These are phyloP conservation scores for Allolobophora icterica DNA, from an alignment of 2,888 invertebrate genomes.

Conservation along the genomic window DNA sequence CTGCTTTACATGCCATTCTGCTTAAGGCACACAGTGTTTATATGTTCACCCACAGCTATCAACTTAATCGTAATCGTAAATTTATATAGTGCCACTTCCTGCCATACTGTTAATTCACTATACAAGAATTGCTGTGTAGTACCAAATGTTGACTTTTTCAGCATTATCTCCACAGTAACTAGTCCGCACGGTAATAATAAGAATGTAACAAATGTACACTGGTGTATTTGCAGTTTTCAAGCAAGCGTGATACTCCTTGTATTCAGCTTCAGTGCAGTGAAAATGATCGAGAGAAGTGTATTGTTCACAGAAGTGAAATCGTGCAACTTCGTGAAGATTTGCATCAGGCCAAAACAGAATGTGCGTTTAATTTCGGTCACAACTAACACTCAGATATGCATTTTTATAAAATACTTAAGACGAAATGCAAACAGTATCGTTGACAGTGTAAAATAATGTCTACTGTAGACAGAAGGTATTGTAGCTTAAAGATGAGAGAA, in stretches of 20 bases:
- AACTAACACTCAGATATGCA: not conserved
- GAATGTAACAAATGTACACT: not conserved
- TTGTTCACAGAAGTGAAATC: slow-evolving; percentile 34
- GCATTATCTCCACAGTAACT: too few species aligned
- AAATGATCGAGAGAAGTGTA: slow-evolving; percentile 38
- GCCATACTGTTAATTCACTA: too few species aligned
- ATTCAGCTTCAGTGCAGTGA: not conserved
- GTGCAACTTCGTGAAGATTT: slow-evolving; percentile 45
- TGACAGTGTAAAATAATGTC: not conserved
- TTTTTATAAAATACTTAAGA: not conserved
- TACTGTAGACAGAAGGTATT: not conserved
- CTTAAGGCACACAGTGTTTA: too few species aligned
- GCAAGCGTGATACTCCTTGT: slow-evolving; percentile 22
- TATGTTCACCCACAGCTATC: too few species aligned
- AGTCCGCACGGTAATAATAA: too few species aligned
- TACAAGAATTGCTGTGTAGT: too few species aligned
- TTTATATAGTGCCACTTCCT: too few species aligned
- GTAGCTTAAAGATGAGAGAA: too few species aligned
- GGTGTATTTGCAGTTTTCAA: not conserved
- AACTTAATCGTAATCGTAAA: too few species aligned
- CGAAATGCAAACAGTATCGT: not conserved
- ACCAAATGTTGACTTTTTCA: too few species aligned
- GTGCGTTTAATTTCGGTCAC: slow-evolving; percentile 12
- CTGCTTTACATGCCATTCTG: too few species aligned
- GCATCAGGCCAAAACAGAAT: slow-evolving; percentile 39